These are phyloP conservation scores for Catalaphyllia jardinei DNA, from an alignment of 64 coral and sea anemone genomes.

Conservation along the genomic window DNA sequence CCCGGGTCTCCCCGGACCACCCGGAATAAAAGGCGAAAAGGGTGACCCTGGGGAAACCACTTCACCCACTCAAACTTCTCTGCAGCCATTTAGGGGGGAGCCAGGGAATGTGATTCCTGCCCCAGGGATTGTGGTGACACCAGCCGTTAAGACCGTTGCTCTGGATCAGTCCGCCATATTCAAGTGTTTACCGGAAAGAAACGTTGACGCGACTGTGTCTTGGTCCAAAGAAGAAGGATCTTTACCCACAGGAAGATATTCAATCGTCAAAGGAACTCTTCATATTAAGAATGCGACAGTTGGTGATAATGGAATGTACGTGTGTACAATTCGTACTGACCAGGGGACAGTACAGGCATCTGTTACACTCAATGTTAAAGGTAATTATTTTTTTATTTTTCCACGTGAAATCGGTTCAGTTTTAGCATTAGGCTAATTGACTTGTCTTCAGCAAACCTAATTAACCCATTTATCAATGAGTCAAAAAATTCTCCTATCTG, in stretches of 20 bases:
- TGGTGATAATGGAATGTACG: slow-evolving; percentile 37
- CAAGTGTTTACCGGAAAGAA: slow-evolving; percentile 14
- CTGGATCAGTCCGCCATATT: slow-evolving; percentile 15
- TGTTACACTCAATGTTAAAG: slow-evolving; percentile 7
- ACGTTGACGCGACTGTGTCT: background rate
- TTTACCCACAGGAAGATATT: background rate
- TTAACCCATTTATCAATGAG: too few relatives aligned
- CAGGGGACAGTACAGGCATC: slow-evolving; percentile 10
- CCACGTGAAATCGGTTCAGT: too few relatives aligned
- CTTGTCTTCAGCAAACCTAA: background rate
- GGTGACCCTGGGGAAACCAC: slow-evolving; percentile 10
- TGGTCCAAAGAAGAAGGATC: slow-evolving; percentile 29
- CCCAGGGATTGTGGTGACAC: slow-evolving; percentile 22
- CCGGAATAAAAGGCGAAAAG: slow-evolving; percentile 44
- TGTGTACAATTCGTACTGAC: slow-evolving; percentile 13
- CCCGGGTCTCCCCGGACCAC: background rate
- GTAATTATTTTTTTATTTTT: background rate
- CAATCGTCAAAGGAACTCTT: background rate
- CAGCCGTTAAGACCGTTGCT: slow-evolving; percentile 4
- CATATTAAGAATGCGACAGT: slow-evolving; percentile 18
- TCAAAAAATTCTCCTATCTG: too few relatives aligned
- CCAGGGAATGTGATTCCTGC: background rate
- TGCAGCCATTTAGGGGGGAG: background rate
- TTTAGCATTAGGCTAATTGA: too few relatives aligned
- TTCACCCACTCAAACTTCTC: background rate